Base-by-base conservation (phyloP, 2,888 invertebrate species). In the Pseudococcus longispinus region DNA sequence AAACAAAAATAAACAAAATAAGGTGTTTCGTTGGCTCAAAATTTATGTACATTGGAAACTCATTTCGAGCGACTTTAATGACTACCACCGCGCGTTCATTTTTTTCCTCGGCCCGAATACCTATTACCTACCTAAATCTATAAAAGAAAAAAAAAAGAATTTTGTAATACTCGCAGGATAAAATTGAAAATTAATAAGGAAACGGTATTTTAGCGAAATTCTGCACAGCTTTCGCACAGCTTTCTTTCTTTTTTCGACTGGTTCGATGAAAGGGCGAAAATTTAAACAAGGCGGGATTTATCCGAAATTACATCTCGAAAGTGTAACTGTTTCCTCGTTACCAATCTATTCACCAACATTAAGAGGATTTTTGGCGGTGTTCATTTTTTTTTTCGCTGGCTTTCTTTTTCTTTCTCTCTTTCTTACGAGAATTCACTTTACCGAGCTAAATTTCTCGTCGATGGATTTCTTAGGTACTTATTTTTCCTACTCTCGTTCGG, bases 111-210 rank as follows among this genome's bases (percentile, higher is more conserved):
- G 15, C 42, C 29, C 8, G 77, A 29, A 9, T 42, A 37, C 37
- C 37, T 37, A 37, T 37, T 37, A 37, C 37, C 37, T 37, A 37
- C 37, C 37, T 37, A n/a, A 80, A 80, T 80, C 77, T 42, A 42
- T 11, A 20, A 9, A 42, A 37, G 37, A 37, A 15, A 23, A 65
- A 26, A 18, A 70, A 74, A 32, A 74, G 18, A 42, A 8, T 80
- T 80, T 80, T 80, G 29, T 80, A 80, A 80, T 80, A 80, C 77
- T 42, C 13, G 77, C 9, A 37, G 70, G 77, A 80, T 80, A 80
- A 80, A 80, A 80, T 80, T 80, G 77, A 80, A 80, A 80, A 80
- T 80, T 80, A 80, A 80, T 80, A 80, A 80, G 77, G 77, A 80
- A 80, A 80, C 20, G 42, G 77, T 80, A 80, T 80, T 80, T 80